Evolutionary conservation across 2,113 vertebrate genomes (phyloP), one percentile per base, ranked within the genome.

Genomic region (Pelecanus crispus): DNA sequence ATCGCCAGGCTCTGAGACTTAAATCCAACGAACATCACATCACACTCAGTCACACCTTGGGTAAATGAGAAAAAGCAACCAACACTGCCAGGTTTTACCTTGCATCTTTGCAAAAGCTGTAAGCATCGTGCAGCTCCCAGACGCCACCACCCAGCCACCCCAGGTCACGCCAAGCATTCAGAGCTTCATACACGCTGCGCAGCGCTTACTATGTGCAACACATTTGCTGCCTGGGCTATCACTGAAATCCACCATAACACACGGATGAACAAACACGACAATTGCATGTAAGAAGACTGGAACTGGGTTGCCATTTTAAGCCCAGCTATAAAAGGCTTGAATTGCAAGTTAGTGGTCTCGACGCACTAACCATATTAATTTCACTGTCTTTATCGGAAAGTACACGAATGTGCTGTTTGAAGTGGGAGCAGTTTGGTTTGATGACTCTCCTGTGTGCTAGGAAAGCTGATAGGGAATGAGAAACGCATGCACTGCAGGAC

Each of bases 401-500:
- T 10, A 56, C 36, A 61, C 0, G 11, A 86, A 73, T 31, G 73
- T 50, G 56, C 72, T 63, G 81, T 56, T 77, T 67, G 6, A 82
- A 62, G 68, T 9, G 45, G 80, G 42, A 81, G 45, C 67, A 80
- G 49, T 80, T 53, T 36, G 26, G 36, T 85, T 40, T 73, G 70
- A 93, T 59, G 82, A 32, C 24, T 90, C 92, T 92, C 73, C 79
- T 26, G 82, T 25, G 80, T 0, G 0, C 66, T 65, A 59, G 55
- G 77, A 93, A 94, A 44, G 50, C 72, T 71, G 67, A 77, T 6
- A 65, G 40, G 68, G 86, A 90, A 92, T 19, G 70, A 92, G 73
- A 92, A 96, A 89, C 0, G 22, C 79, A 61, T 17, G 45, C 1
- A 9, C 72, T 61, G 65, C 87, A 88, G 94, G 91, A 86, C 0